Base-by-base conservation (phyloP, 2,888 invertebrate species). In the Brachynemurus nebulosus region DNA sequence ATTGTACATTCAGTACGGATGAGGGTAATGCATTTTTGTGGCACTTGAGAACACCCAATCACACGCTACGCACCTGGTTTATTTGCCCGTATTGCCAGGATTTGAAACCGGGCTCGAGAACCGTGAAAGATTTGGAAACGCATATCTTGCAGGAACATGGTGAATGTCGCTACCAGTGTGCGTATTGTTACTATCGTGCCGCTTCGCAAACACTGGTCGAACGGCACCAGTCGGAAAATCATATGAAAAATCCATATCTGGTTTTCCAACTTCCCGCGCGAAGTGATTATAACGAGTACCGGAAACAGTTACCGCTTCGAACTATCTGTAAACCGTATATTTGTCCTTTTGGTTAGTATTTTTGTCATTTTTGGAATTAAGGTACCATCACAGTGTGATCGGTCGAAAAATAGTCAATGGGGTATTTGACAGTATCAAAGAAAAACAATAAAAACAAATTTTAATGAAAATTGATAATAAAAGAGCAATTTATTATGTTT, bases 171-270 rank as follows among this genome's bases (percentile, higher is more conserved):
- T 81, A 63, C 53, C 74, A 74, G 21, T 85, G 85, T 54, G 65
- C 63, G 3, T 68, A 71, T 50, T 85, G 85, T 55, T 75, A 82
- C 54, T 84, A 82, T 58, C 66, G 83, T 40, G 75, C 77, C 0
- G 62, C 70, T 1, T 64, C 70, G 1, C 68, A 69, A 39, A 72
- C 74, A 44, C 71, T 78, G 39, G 76, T 82, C 0, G 66, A 69
- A 14, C 62, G 73, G 4, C 83, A 84, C 59, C 70, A 73, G 35
- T 51, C 57, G 11, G 56, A 63, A 12, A 55, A 58, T 3, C 71
- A 71, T 47, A 54, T 55, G 1, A 49, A 47, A 3, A 37, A 52
- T 7, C 48, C 53, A 1, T 25, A 51, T 40, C 23, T 54, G 46
- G 49, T 54, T 34, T n/a, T 39, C 19, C 42, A 42, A 19, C 17